Percentiles rank a stretch among this genome's conserved stretches.
phyloP scores from a whole-genome alignment of 2,113 vertebrate genomes.

The Gymnobelideus leadbeateri region DNA sequence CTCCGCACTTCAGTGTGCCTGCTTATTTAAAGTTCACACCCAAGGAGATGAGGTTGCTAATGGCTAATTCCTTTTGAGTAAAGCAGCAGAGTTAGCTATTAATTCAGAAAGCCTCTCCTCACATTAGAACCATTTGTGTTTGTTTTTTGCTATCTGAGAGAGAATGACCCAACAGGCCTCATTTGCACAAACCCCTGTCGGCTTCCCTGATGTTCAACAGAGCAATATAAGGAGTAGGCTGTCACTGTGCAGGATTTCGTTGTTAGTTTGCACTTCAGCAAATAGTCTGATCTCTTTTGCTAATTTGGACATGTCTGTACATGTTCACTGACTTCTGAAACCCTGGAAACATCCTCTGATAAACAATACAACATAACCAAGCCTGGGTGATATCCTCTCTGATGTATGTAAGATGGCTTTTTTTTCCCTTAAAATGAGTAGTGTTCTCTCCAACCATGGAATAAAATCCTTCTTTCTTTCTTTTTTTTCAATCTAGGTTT shows the following conservation, averaged over 20 bases:
- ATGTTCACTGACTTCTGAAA: background rate
- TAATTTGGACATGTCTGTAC: background rate
- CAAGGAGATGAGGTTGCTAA: conserved; percentile 2
- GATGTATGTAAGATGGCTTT: background rate
- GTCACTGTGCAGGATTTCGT: background rate
- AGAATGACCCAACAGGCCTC: background rate
- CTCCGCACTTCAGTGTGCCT: conserved; percentile 6
- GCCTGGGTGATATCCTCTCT: background rate
- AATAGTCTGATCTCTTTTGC: background rate
- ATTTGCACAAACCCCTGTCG: background rate
- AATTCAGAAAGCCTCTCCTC: background rate
- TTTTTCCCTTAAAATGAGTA: background rate
- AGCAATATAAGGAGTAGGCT: background rate
- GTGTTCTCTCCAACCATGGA: background rate
- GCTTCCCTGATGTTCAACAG: background rate
- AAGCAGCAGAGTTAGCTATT: conserved; percentile 1
- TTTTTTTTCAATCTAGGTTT: background rate
- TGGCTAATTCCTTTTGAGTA: conserved; percentile 38
- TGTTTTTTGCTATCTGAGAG: background rate
- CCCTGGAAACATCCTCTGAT: background rate
- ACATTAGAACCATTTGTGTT: background rate
- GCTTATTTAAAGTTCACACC: conserved; percentile 74
- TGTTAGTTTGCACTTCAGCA: background rate
- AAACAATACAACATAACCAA: background rate
- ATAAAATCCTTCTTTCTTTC: background rate